Evolutionary conservation across 2,113 vertebrate genomes (phyloP), one percentile per base, ranked within the genome.

Genomic region (Labeo rohita): DNA sequence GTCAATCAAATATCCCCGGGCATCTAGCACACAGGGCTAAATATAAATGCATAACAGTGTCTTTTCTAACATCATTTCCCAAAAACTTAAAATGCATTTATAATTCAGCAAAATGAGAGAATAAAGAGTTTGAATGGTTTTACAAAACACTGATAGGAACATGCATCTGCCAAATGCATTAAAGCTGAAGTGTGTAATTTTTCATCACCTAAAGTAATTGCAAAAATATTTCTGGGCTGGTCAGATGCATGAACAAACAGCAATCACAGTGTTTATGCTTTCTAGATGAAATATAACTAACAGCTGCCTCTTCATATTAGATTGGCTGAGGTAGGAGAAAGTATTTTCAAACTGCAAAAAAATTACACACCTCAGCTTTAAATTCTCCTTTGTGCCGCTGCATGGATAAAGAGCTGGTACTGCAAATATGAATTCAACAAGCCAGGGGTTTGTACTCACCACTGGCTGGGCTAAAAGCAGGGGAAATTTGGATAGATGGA

Each of bases 401-500:
- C 7, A 34, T 34, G 47, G 13, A 83, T 68, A 70, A 36, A 70
- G 28, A 82, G 16, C 65, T 39, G 50, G 47, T n/a, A 23, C 52
- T 73, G 18, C 18, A 72, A 73, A 83, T 70, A 36, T 73, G 18
- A 43, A 73, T 45, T 52, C 16, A 82, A 50, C 28, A 82, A 70
- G 16, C 23, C 47, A 56, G 13, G 45, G 21, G 54, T 79, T 59
- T 74, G 66, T 49, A 9, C 5, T 3, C 0, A 13, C 8, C 75
- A 68, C 28, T 54, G 11, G 28, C 80, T 54, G 28, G 28, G 65
- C 65, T 36, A 47, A 83, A 52, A 70, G 47, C 28, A 70, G 45
- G 15, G 80, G 36, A 39, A 82, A 82, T 70, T 36, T 52, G 43
- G 63, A 83, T 70, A 70, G 47, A 82, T 82, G 80, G 63, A 39